Conservation (phyloP, 1,140 invertebrate species). For the Drosophila cardini region DNA sequence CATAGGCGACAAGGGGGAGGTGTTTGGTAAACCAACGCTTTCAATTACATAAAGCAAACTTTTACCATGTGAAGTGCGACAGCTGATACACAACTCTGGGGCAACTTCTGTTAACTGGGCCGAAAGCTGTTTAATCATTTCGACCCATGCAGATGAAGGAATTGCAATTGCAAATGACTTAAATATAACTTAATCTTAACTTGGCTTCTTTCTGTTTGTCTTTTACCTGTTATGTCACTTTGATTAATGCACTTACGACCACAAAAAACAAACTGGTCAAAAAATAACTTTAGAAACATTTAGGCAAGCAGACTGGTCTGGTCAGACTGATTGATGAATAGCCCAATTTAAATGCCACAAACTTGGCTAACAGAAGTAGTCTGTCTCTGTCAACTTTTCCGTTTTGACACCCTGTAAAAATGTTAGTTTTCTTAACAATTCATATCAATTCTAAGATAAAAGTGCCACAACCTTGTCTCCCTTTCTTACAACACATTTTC, state of each 20-base stretch:
- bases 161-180: slow-evolving; percentile 10
- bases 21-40: slow-evolving; percentile 16
- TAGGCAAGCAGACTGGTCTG: background rate
- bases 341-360: background rate
- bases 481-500: no score
- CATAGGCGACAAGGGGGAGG: background rate
- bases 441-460: no score
- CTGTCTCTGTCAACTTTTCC: no score
- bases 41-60: slow-evolving; percentile 67
- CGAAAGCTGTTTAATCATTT: background rate
- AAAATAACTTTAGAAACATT: background rate
- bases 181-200: background rate
- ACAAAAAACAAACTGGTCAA: background rate
- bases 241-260: background rate
- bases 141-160: background rate
- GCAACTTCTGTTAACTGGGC: background rate
- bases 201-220: background rate
- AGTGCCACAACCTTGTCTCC: no score
- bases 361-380: background rate
- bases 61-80: slow-evolving; percentile 38
- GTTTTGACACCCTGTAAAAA: no score
- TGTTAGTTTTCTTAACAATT: no score
- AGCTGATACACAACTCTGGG: slow-evolving; percentile 53
- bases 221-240: background rate
- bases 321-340: background rate